These are phyloP conservation scores for Cryptoprocta ferox DNA, from an alignment of 2,797 vertebrate species.

Conservation along the genomic window DNA sequence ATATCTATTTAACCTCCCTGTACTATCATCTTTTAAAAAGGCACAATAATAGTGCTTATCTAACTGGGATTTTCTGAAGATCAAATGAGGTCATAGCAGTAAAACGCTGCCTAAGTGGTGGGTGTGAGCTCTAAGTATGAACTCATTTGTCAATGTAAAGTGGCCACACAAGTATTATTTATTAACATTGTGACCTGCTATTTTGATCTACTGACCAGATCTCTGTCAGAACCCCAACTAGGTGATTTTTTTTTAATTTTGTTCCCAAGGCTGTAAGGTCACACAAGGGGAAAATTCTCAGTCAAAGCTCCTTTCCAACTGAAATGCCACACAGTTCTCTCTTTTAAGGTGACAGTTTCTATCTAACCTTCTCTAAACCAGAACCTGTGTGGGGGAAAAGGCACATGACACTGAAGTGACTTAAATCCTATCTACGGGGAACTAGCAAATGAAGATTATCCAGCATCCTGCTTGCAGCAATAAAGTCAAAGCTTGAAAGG, in stretches of 20 bases:
- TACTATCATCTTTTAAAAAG: not conserved
- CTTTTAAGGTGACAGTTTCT: not conserved
- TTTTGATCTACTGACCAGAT: not conserved
- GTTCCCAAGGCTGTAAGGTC: not conserved
- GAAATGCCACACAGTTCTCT: not conserved
- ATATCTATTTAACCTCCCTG: too few relatives aligned
- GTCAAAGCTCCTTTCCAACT: not conserved
- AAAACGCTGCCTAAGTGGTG: not conserved
- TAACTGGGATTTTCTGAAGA: not conserved
- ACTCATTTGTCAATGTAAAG: not conserved
- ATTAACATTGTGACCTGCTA: not conserved
- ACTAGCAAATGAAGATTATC: rapidly evolving
- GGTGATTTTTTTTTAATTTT: not conserved
- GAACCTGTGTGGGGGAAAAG: not conserved
- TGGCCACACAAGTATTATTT: not conserved
- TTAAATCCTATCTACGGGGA: not conserved
- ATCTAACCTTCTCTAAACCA: not conserved
- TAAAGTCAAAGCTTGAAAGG: not conserved
- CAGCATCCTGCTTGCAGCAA: not conserved
- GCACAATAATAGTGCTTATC: not conserved
- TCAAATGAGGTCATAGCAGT: not conserved
- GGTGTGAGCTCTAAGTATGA: not conserved
- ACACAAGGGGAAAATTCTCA: not conserved
- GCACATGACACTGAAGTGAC: not conserved
- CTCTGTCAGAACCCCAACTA: not conserved